These are phyloP conservation scores for Rutilus rutilus DNA, from an alignment of 2,113 vertebrate genomes.

Conservation along the genomic window DNA sequence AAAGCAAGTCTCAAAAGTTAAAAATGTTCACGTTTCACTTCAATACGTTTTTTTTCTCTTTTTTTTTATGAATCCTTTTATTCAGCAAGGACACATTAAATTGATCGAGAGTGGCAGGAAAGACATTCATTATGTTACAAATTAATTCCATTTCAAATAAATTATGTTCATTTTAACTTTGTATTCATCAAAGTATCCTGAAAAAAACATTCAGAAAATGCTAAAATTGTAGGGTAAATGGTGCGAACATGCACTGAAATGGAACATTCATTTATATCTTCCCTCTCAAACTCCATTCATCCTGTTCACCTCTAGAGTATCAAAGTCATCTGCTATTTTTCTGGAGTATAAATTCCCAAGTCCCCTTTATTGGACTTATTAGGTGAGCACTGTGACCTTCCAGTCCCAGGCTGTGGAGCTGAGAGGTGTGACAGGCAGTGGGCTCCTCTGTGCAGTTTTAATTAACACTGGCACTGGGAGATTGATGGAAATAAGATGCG, in stretches of 20 bases:
- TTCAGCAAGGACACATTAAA: neutral
- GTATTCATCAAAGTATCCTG: no score
- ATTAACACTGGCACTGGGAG: constrained; percentile 66
- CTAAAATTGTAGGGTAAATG: no score
- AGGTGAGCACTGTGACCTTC: constrained; percentile 69
- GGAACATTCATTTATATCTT: no score
- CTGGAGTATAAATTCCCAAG: neutral
- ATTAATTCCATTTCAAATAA: no score
- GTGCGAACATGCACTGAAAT: no score
- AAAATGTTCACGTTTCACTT: neutral
- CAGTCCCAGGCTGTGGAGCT: constrained; percentile 53
- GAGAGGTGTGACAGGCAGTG: constrained; percentile 58
- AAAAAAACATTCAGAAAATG: no score
- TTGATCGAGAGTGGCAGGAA: neutral
- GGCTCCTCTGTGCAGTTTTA: constrained; percentile 64
- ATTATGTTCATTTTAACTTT: no score
- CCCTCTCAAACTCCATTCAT: neutral
- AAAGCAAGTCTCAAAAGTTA: neutral
- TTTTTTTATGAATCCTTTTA: no score
- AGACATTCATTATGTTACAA: no score
- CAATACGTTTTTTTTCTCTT: neutral
- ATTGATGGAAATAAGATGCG: constrained; percentile 57
- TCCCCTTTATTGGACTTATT: constrained; percentile 47
- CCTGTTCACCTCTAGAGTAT: constrained; percentile 31
- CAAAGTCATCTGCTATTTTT: constrained; percentile 49